Evolutionary conservation across 64 coral and sea anemone genomes (phyloP), one percentile per base, ranked within the genome.

Genomic region (Anthopleura sola): DNA sequence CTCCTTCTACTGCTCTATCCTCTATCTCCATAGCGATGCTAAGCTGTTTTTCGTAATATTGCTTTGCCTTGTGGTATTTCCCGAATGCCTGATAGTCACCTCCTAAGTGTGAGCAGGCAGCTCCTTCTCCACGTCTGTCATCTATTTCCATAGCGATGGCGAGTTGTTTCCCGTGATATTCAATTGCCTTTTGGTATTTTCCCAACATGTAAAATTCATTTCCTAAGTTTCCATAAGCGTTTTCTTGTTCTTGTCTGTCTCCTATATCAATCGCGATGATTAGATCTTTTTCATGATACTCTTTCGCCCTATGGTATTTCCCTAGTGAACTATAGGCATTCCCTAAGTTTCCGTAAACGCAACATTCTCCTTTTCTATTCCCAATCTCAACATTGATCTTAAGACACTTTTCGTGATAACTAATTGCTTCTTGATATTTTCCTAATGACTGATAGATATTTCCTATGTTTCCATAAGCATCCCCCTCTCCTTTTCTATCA

Each of bases 51-150:
- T 38, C 81, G 0, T 77, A 81, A 62, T 68, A 49, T 11, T 88
- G 38, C 1, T 68, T 88, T 58, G 54, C 86, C 81, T 88, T 46
- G 15, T 88, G 76, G 76, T 48, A 88, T 82, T 88, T 57, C 18
- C 78, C 26, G 32, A 88, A 31, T 38, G 76, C 86, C 19, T 68
- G 56, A 62, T 68, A 82, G 37, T 66, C 23, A 18, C 26, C 34
- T 24, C 55, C 86, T 49, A 88, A 79, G 68, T 47, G 82, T 56
- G 18, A 49, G 77, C 82, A 81, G 49, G 78, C 26, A 20, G 5
- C n/a, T n/a, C 21, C 54, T 60, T 88, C 86, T 68, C 24, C 78
- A 24, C 48, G 15, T 68, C 78, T 88, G 56, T 28, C 21, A 19
- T 50, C 20, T 37, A 49, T 24, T 32, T 88, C 78, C 11, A 68